phyloP scores from a whole-genome alignment of 2,888 invertebrate genomes.

The Cephus runcator region DNA sequence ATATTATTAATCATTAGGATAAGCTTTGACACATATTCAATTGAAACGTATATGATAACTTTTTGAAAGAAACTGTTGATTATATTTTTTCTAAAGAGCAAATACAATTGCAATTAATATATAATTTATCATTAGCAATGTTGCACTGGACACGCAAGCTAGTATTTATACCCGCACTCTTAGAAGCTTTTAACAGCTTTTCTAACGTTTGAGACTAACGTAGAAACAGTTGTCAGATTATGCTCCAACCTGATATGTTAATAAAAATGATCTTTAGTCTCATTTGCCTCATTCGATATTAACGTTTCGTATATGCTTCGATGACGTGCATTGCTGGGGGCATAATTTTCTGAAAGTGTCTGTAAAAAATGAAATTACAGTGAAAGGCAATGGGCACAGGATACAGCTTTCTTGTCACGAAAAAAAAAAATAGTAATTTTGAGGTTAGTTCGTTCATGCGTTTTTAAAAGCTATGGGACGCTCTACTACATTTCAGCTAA shows the following conservation, averaged over 20 bases:
- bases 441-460: background rate
- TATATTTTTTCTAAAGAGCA: no score
- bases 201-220: no score
- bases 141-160: no score
- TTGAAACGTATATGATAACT: no score
- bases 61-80: no score
- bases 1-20: background rate
- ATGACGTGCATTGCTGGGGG: background rate
- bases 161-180: no score
- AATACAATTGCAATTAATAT: no score
- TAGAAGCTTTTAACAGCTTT: no score
- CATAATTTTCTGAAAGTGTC: background rate
- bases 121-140: no score
- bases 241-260: background rate
- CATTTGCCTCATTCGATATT: background rate
- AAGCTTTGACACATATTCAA: background rate
- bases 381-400: background rate
- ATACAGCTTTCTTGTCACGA: background rate
- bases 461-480: background rate
- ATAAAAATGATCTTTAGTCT: background rate
- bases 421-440: background rate
- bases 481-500: background rate
- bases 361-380: background rate
- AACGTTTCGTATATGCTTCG: background rate
- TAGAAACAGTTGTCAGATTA: no score